These are phyloP conservation scores for Hystrix brachyura DNA, from an alignment of 2,113 vertebrate genomes.

Conservation along the genomic window DNA sequence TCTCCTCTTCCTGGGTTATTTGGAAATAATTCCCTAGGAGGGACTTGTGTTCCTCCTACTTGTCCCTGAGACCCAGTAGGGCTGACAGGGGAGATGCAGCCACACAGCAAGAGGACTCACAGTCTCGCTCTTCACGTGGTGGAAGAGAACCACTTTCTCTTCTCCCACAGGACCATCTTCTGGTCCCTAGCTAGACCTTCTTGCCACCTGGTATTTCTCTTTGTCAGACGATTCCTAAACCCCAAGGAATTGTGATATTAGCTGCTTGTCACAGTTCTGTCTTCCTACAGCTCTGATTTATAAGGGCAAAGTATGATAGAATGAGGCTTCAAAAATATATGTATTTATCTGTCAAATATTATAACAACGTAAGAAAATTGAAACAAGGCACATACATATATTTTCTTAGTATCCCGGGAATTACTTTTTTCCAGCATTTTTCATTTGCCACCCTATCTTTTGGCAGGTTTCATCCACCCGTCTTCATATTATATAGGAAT, in stretches of 20 bases:
- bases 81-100: neutral
- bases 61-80: neutral
- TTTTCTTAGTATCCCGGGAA: conserved; percentile 8
- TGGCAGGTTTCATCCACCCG: neutral
- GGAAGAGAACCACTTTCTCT: neutral
- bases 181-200: neutral
- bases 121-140: neutral
- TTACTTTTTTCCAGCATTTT: neutral
- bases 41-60: neutral
- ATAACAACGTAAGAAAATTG: neutral
- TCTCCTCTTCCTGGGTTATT: neutral
- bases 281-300: neutral
- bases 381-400: neutral
- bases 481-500: neutral
- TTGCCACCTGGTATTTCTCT: neutral
- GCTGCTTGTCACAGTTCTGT: neutral
- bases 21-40: conserved; percentile 1
- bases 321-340: neutral
- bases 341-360: neutral
- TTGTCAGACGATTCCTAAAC: neutral
- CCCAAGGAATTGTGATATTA: neutral
- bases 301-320: neutral
- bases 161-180: neutral
- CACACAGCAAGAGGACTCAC: neutral
- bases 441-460: neutral